A percentile compares a stretch with the other conserved stretches of the same genome.
Evolutionary conservation across 2,797 vertebrate species (phyloP).

Genomic region (Tapera naevia): DNA sequence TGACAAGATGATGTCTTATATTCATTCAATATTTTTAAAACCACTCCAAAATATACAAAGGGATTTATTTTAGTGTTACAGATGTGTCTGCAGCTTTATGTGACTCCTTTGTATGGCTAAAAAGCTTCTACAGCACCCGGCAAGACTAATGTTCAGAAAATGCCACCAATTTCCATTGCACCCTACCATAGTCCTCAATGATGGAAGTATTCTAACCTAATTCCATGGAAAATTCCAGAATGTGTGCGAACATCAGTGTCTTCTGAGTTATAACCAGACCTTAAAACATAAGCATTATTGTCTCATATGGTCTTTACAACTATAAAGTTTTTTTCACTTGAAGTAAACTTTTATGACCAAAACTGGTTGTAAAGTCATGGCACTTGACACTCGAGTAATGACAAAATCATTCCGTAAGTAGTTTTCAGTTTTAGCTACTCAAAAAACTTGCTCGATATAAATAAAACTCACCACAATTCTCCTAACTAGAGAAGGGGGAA

Average conservation of each 20-base stretch:
- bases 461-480: background rate
- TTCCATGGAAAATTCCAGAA: constrained; percentile 1
- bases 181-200: background rate
- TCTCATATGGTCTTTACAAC: background rate
- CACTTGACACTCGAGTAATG: background rate
- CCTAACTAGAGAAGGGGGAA: background rate
- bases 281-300: background rate
- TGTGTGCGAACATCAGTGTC: background rate
- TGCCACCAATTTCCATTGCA: background rate
- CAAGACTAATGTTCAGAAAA: constrained; percentile 6
- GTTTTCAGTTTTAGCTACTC: background rate
- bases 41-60: background rate
- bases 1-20: background rate
- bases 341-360: background rate
- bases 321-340: background rate
- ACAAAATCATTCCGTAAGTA: background rate
- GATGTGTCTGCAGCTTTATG: background rate
- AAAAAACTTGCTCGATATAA: background rate
- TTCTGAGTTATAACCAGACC: background rate
- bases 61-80: background rate
- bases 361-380: background rate
- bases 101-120: background rate
- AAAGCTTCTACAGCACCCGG: background rate
- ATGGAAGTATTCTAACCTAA: background rate
- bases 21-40: background rate